Base-by-base conservation (phyloP, 2,113 vertebrate genomes). In the Lutjanus erythropterus region DNA sequence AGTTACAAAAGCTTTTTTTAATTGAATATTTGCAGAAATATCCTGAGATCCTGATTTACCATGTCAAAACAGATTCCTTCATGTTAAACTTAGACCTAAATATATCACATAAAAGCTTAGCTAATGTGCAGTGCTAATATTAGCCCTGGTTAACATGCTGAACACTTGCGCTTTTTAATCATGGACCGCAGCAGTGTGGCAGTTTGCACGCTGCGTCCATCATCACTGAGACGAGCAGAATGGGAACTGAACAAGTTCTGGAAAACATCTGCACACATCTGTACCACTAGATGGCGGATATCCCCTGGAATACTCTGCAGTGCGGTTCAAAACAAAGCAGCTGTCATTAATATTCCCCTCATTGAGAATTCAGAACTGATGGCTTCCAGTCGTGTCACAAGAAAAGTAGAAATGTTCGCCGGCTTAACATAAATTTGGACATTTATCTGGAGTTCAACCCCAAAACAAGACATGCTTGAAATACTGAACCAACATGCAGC, bases 201-300 rank as follows among this genome's bases (percentile, higher is more conserved):
- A 66, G 39, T 15, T 55, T 83, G 76, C 62, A 47, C 14, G 37
- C 52, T 6, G 27, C 0, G 11, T 37, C 44, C 59, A 12, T 56
- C 29, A 27, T 37, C 68, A 19, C 52, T 0, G 12, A 18, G 37
- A 55, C 4, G 16, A 44, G 42, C 42, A 1, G 35, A 59, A 25
- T 31, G 27, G 14, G 15, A n/a, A 5, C 31, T 21, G 41, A 46
- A n/a, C n/a, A 14, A 25, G 0, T 67, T 66, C 62, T 78, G 56
- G 29, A 56, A 68, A 81, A 85, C 90, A 85, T 91, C 84, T 86
- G 84, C 74, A 44, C 80, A 69, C 76, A 86, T 84, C 72, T 85
- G 66, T 0, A 75, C 88, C 92, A 91, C 90, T 92, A 93, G 88
- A 85, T 88, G 92, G 86, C 90, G 86, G 55, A 86, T 84, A 81